Conservation (phyloP, 2,888 invertebrate genomes). For the Drosophila quinaria region DNA sequence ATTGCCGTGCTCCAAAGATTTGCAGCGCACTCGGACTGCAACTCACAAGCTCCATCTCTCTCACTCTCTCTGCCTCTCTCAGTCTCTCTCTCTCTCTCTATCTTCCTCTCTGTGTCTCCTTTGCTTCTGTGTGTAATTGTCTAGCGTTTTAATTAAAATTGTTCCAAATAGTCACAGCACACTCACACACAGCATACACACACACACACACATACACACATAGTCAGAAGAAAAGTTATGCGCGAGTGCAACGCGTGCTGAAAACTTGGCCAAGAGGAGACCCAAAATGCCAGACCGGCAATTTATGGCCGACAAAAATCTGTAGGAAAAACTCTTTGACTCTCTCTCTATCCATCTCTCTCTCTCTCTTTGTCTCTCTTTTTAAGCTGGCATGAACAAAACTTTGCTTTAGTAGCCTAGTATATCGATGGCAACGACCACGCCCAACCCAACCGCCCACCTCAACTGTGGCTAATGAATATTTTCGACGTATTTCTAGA, state of each 20-base stretch:
- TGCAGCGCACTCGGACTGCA: constrained; percentile 26
- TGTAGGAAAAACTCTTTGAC: constrained; percentile 61
- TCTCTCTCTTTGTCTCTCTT: neutral
- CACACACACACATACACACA: neutral
- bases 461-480: constrained; percentile 68
- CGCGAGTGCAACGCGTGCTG: constrained; percentile 64
- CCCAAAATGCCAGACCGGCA: constrained; percentile 60
- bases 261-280: constrained; percentile 65
- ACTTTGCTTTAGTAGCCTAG: constrained; percentile 11
- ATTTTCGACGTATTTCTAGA: constrained; percentile 55
- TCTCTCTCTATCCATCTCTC: neutral
- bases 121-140: constrained; percentile 69
- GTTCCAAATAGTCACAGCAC: constrained; percentile 70
- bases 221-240: constrained; percentile 51
- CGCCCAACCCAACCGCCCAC: neutral
- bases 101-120: neutral
- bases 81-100: neutral
- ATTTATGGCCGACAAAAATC: constrained; percentile 73
- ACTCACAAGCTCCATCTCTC: neutral
- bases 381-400: neutral
- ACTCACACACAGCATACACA: too few relatives aligned
- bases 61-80: neutral
- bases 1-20: constrained; percentile 48
- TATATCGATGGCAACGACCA: constrained; percentile 41
- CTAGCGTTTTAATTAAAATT: constrained; percentile 79